phyloP scores from a whole-genome alignment of 37 sponge, comb jelly and placozoan genomes.

The Halichondria panicea region DNA sequence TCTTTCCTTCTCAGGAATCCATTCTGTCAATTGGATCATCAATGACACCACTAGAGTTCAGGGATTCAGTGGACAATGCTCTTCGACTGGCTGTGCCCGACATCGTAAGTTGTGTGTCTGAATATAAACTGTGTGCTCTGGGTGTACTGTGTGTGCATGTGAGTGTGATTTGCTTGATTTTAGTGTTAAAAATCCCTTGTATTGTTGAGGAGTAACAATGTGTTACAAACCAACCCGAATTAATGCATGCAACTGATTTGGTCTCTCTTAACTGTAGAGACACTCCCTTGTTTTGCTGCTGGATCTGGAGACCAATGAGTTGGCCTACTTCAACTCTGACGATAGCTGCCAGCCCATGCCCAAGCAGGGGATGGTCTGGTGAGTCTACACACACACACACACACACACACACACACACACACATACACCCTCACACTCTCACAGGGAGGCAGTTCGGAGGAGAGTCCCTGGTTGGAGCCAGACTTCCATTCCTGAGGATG shows the following conservation, averaged over 20 bases:
- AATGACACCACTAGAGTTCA: constrained; percentile 27
- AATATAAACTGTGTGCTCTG: too few relatives aligned
- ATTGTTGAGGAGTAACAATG: too few relatives aligned
- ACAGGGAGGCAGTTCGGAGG: constrained; percentile 39
- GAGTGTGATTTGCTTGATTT: too few relatives aligned
- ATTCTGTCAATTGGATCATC: constrained; percentile 46
- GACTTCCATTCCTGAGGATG: constrained; percentile 16
- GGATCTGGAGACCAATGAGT: constrained; percentile 18
- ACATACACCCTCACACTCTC: not conserved
- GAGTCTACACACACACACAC: not conserved
- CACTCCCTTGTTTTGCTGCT: constrained; percentile 30
- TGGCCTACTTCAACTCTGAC: constrained; percentile 24
- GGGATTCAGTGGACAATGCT: constrained; percentile 10
- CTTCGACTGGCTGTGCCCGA: constrained; percentile 18
- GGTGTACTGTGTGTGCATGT: too few relatives aligned
- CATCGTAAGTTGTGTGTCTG: constrained; percentile 51
- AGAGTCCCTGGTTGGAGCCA: not conserved
- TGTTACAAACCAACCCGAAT: too few relatives aligned
- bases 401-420: not conserved
- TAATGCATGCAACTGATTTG: not conserved
- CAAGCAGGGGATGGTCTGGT: constrained; percentile 50
- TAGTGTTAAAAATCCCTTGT: too few relatives aligned
- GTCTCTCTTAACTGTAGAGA: constrained; percentile 1
- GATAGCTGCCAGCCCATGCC: constrained; percentile 1
- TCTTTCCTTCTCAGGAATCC: constrained; percentile 40